Base-by-base conservation (phyloP, 2,888 invertebrate species). In the Ceratothoa steindachneri region DNA sequence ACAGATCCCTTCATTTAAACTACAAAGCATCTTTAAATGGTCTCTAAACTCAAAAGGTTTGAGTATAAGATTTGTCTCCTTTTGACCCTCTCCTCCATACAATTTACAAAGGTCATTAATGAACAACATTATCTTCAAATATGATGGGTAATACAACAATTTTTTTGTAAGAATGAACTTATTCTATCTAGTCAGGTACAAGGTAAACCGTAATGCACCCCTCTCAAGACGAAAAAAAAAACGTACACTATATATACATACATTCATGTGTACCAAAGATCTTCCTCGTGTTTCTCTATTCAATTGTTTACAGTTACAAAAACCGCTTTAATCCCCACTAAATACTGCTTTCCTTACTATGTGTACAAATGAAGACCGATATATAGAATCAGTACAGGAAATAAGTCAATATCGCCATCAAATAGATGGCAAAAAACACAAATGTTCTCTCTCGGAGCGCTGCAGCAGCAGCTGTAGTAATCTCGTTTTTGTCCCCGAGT, bases 181-280 rank as follows among this genome's bases (percentile, higher is more conserved):
- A 55, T 19, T 55, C 55, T 55, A 55, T 55, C 55, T 55, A 55
- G 55, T 55, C 55, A 55, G 55, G 55, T 55, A 55, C 55, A 55
- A 55, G 55, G 55, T 22, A 55, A 55, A 55, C 7, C 19, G 19
- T 55, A n/a, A 55, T 55, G 55, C 55, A 55, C 55, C 55, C 55
- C 24, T 22, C 24, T 55, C 55, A 41, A 15, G 41, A 41, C 5
- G 15, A 41, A 41, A 41, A 41, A 41, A 41, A 41, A 41, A 41
- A 41, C 41, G 41, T 15, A 41, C 41, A 41, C 41, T 41, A 15
- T 41, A 41, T 41, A 41, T 41, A 9, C 15, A 41, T 41, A 9
- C 15, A 41, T 41, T 9, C 15, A 41, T 41, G 41, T 15, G 41
- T 41, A 41, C 41, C 41, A 5, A 41, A 41, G 41, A 41, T 41